phyloP scores from a whole-genome alignment of 2,113 vertebrate genomes.

The Chlamydotis undulata region DNA sequence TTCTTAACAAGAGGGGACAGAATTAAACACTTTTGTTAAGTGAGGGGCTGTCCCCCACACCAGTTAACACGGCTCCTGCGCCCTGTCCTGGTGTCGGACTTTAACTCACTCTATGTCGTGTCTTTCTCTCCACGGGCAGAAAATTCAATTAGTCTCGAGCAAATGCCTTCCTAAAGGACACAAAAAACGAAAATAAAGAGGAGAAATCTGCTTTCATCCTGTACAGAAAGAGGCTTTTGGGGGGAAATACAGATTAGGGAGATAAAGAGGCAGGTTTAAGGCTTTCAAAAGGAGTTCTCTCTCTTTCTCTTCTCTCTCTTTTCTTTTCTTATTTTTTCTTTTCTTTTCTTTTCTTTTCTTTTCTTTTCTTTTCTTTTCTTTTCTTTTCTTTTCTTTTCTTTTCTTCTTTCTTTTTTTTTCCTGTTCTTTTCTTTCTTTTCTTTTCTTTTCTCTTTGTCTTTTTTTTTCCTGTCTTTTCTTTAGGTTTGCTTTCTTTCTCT shows the following conservation, averaged over 20 bases:
- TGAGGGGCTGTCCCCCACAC: constrained; percentile 68
- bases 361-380: accelerated
- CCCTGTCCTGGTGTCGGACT: constrained; percentile 60
- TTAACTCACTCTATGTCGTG: constrained; percentile 65
- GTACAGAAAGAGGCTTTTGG: constrained; percentile 41
- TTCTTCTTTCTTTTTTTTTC: not conserved
- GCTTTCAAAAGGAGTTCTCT: not conserved
- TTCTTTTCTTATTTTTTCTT: accelerated
- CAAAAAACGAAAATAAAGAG: constrained; percentile 65
- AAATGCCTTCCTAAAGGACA: constrained; percentile 77
- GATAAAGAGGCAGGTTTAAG: constrained; percentile 59
- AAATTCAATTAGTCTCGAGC: constrained; percentile 87
- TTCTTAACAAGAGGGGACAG: constrained; percentile 73
- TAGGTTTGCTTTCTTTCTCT: not conserved
- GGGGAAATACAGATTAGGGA: constrained; percentile 51
- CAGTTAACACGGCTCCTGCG: constrained; percentile 69
- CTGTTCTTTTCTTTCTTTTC: accelerated
- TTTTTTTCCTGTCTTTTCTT: not conserved
- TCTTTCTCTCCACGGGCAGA: constrained; percentile 76
- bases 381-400: not conserved
- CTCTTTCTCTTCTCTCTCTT: accelerated
- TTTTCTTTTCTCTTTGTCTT: too few species aligned
- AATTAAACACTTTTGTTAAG: constrained; percentile 72
- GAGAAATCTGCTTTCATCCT: constrained; percentile 62
- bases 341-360: accelerated